Conservation (phyloP, 2,797 vertebrate genomes). For the Steatocranus sp. region DNA sequence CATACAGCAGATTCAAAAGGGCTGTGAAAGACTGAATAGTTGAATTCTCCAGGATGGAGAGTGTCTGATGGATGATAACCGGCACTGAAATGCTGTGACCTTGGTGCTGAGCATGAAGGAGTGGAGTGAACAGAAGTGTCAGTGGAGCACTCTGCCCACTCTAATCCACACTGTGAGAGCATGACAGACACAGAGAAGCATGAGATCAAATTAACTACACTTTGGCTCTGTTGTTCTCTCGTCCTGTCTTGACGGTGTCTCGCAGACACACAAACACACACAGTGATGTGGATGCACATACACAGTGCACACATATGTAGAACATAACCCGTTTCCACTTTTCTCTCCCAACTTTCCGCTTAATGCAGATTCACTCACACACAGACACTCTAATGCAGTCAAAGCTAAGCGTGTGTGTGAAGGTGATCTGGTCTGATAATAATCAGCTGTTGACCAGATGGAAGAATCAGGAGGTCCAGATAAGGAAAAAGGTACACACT, state of each 20-base stretch:
- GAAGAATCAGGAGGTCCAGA: conserved; percentile 27
- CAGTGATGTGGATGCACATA: background rate
- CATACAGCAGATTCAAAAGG: background rate
- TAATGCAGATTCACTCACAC: background rate
- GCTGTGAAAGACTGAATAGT: background rate
- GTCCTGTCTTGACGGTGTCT: background rate
- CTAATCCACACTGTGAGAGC: conserved; percentile 1
- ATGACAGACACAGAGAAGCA: background rate
- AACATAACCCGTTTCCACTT: background rate
- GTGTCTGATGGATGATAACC: background rate
- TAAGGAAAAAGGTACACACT: conserved; percentile 33
- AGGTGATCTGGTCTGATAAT: conserved; percentile 54
- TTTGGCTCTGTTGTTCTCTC: background rate
- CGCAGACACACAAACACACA: background rate
- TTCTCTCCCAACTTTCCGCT: background rate
- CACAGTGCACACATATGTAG: background rate
- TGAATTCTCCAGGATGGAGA: background rate
- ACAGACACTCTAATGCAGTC: background rate
- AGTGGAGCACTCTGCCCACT: background rate
- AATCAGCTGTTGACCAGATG: conserved; percentile 42
- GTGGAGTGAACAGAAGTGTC: conserved; percentile 4
- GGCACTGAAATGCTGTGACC: conserved; percentile 30
- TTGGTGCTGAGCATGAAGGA: conserved; percentile 15
- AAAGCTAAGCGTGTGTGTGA: conserved; percentile 30
- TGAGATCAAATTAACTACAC: conserved; percentile 24